phyloP scores from a whole-genome alignment of 2,888 invertebrate species.

The Morpho deidamia region DNA sequence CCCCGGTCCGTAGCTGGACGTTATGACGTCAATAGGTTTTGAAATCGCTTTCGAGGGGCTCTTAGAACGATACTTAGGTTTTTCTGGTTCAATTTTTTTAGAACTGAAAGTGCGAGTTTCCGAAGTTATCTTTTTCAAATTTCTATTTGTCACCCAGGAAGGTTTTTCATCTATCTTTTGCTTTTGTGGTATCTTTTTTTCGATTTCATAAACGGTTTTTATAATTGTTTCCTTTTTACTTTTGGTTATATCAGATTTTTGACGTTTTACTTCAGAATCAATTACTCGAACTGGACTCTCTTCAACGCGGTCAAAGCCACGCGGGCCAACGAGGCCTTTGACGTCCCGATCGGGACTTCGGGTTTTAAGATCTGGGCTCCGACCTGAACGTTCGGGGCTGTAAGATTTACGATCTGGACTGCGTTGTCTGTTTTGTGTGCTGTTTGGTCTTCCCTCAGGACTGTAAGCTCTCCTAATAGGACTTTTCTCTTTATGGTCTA shows the following conservation, averaged over 20 bases:
- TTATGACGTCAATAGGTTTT: slow-evolving; percentile 82
- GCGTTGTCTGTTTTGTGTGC: slow-evolving; percentile 8
- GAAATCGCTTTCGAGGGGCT: slow-evolving; percentile 60
- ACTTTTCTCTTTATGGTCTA: slow-evolving; percentile 38
- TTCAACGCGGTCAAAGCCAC: slow-evolving; percentile 8
- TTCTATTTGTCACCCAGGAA: slow-evolving; percentile 80
- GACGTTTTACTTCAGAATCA: slow-evolving; percentile 49
- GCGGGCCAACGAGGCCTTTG: slow-evolving; percentile 8
- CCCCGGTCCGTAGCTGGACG: slow-evolving; percentile 90
- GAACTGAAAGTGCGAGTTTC: slow-evolving; percentile 56
- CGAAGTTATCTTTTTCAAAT: slow-evolving; percentile 74
- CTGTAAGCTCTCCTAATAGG: slow-evolving; percentile 15
- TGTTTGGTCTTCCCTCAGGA: slow-evolving; percentile 2
- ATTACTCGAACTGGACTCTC: slow-evolving; percentile 40
- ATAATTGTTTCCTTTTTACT: slow-evolving; percentile 49
- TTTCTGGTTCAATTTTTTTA: slow-evolving; percentile 59
- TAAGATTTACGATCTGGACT: slow-evolving; percentile 22
- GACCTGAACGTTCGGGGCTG: slow-evolving; percentile 12
- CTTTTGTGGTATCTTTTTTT: slow-evolving; percentile 51
- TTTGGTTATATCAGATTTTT: slow-evolving; percentile 35
- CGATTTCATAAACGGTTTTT: slow-evolving; percentile 49
- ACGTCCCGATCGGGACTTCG: slow-evolving; percentile 31
- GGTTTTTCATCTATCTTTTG: slow-evolving; percentile 75
- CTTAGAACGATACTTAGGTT: slow-evolving; percentile 54
- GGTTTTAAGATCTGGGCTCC: slow-evolving; percentile 31